These are phyloP conservation scores for Falco columbarius DNA, from an alignment of 2,797 vertebrate genomes.

Conservation along the genomic window DNA sequence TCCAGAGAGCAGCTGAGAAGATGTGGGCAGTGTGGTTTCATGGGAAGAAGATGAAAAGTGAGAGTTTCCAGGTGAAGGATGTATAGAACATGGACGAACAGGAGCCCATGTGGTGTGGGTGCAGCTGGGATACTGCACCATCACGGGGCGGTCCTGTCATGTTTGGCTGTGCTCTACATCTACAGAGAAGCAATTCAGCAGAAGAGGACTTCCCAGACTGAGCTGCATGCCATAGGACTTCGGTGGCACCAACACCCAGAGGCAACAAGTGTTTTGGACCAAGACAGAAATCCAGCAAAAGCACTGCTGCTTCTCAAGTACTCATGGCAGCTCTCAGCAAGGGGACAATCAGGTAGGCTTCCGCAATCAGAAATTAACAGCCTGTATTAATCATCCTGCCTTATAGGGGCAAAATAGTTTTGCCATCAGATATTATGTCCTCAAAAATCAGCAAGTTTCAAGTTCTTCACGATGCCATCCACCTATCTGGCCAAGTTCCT, in stretches of 20 bases:
- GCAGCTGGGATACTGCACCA: not conserved
- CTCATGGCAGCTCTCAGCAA: not conserved
- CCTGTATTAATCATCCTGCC: not conserved
- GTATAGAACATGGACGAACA: accelerated
- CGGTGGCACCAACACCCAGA: not conserved
- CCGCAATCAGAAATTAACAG: not conserved
- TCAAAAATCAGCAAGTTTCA: not conserved
- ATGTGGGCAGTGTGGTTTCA: not conserved
- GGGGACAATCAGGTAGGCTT: not conserved
- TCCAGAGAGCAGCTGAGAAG: not conserved
- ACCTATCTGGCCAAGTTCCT: not conserved
- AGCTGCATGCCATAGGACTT: not conserved
- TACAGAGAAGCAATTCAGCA: not conserved
- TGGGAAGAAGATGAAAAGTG: not conserved
- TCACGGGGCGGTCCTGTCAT: not conserved
- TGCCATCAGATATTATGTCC: not conserved
- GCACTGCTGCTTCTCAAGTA: not conserved
- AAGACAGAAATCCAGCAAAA: not conserved
- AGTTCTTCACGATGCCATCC: not conserved
- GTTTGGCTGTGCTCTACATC: not conserved
- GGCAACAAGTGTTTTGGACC: not conserved
- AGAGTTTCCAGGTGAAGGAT: not conserved
- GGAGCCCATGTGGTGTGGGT: not conserved
- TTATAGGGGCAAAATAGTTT: not conserved
- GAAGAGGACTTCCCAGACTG: not conserved